Base-by-base conservation (phyloP, 1,140 invertebrate genomes). In the Eriosoma lanigerum region DNA sequence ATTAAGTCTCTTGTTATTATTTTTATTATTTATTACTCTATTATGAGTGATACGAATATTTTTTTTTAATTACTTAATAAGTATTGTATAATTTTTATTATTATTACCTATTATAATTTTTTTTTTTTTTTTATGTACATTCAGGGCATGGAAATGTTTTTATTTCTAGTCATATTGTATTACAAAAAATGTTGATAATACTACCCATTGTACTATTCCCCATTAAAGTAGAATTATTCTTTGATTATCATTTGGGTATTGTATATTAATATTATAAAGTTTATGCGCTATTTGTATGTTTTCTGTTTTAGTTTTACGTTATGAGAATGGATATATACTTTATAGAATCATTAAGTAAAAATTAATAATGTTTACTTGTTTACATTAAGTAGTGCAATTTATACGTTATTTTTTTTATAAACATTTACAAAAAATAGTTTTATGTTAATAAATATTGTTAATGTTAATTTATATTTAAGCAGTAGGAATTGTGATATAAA, bases 401-500 rank as follows among this genome's bases (percentile, higher is more conserved):
- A 13, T 66, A 66, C 21, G 64, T 66, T 68, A 46, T 68, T 68
- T 68, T 68, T 68, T 68, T 68, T 66, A 68, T 68, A 48, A 46
- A 46, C 44, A 68, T 68, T 38, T 19, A 66, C n/a, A 48, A 68
- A 38, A 48, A 68, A 24, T 68, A 46, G 6, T 38, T 24, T 46
- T 48, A 38, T 48, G 32, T 44, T 68, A 68, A 46, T 46, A 46
- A 68, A 68, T 46, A 68, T 48, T 68, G 64, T 68, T 38, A 38
- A n/a, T 6, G 15, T 54, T 68, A 46, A 68, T 21, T 46, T 21
- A 68, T 24, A 15, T 48, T 21, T 72, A 72, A 46, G 9, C 15
- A 26, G 68, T 72, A 72, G 68, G 13, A 72, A 72, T 72, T 72
- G 68, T 72, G 68, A 72, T 72, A 72, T 72, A 72, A 72, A 52